Conservation (phyloP, 2,888 invertebrate species). For the Pharmacophagus antenor region DNA sequence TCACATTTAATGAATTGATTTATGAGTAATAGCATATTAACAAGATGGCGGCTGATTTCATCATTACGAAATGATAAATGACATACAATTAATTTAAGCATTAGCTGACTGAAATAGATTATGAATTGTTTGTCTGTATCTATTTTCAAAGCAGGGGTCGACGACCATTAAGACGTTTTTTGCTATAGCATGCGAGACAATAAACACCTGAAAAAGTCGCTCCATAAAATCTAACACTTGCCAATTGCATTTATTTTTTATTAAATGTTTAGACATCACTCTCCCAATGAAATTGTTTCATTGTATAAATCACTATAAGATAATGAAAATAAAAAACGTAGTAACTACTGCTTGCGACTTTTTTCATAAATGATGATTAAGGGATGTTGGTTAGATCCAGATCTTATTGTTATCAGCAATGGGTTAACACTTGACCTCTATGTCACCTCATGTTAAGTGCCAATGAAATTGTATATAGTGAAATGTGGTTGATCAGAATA, state of each 20-base stretch:
- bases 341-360: too few relatives aligned
- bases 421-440: too few relatives aligned
- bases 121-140: conserved; percentile 24
- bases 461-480: too few relatives aligned
- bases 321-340: neutral
- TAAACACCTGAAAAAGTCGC: conserved; percentile 22
- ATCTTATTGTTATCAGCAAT: too few relatives aligned
- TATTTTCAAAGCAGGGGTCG: conserved; percentile 24
- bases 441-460: too few relatives aligned
- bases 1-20: conserved; percentile 20
- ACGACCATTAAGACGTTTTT: conserved; percentile 17
- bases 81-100: conserved; percentile 22
- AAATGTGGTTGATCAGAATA: too few relatives aligned
- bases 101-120: conserved; percentile 22
- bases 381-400: too few relatives aligned
- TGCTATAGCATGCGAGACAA: conserved; percentile 14
- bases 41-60: conserved; percentile 19
- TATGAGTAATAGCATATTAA: conserved; percentile 20
- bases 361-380: too few relatives aligned
- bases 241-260: neutral
- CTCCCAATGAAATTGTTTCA: neutral
- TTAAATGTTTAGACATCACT: neutral
- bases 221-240: conserved; percentile 15
- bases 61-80: conserved; percentile 19
- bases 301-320: neutral